phyloP scores from a whole-genome alignment of 2,797 vertebrate genomes.

The Crossoptilon crossoptilon region DNA sequence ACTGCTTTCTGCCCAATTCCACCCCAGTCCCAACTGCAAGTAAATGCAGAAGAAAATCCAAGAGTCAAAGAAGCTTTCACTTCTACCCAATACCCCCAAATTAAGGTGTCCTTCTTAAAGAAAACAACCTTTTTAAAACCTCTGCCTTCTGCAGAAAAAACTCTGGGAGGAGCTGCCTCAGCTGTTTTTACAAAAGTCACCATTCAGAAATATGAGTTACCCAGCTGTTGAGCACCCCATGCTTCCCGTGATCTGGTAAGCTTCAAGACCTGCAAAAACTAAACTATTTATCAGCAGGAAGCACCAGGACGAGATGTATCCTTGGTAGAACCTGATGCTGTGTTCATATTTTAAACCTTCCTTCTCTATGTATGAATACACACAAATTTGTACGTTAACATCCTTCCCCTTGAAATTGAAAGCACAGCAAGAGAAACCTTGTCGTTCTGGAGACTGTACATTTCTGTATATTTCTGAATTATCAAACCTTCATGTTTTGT shows the following conservation, averaged over 20 bases:
- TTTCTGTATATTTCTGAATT: not conserved
- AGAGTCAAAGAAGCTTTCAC: not conserved
- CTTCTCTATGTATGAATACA: not conserved
- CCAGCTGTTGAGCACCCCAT: not conserved
- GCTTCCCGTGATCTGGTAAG: not conserved
- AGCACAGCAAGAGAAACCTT: not conserved
- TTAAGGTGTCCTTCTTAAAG: not conserved
- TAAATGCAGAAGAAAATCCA: not conserved
- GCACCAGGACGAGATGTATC: not conserved
- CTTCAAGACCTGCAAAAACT: rapidly evolving
- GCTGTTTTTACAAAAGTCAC: too few relatives aligned
- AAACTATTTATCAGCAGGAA: not conserved
- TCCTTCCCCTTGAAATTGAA: not conserved
- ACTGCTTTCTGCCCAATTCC: rapidly evolving
- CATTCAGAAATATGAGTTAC: not conserved
- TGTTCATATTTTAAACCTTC: not conserved
- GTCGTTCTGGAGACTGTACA: not conserved
- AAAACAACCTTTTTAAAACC: rapidly evolving
- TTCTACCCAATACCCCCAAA: too few relatives aligned
- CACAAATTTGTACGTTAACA: rapidly evolving
- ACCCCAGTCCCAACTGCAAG: not conserved
- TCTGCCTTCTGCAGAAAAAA: not conserved
- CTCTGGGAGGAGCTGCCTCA: not conserved
- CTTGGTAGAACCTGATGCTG: not conserved
- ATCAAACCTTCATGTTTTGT: not conserved